A percentile compares a stretch with the other conserved stretches of the same genome.
phyloP scores from a whole-genome alignment of 2,888 invertebrate genomes.

The Phengaris alcon region DNA sequence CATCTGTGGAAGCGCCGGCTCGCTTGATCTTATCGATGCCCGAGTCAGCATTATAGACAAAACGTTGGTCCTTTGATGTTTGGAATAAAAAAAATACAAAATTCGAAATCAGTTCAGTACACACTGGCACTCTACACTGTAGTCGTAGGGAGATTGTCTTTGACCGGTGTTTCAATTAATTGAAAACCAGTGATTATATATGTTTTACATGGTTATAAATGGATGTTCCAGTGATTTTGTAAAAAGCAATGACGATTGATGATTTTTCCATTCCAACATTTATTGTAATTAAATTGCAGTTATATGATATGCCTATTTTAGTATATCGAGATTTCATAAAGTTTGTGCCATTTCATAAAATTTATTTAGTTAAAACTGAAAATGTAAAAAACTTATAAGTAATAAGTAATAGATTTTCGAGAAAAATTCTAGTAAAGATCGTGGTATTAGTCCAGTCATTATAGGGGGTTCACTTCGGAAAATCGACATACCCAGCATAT shows the following conservation, averaged over 20 bases:
- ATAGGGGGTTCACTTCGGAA: too few relatives aligned
- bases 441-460: too few relatives aligned
- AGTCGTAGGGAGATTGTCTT: too few relatives aligned
- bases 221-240: background rate
- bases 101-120: background rate
- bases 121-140: background rate
- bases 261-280: background rate
- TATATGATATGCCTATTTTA: background rate
- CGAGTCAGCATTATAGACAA: constrained; percentile 50
- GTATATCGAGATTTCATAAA: too few relatives aligned
- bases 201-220: too few relatives aligned
- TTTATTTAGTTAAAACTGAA: too few relatives aligned
- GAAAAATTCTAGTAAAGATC: too few relatives aligned
- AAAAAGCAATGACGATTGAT: background rate
- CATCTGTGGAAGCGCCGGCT: constrained; percentile 55
- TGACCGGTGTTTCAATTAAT: too few relatives aligned
- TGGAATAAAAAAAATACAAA: constrained; percentile 16
- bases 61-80: constrained; percentile 18
- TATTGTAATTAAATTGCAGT: background rate
- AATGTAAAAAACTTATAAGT: background rate
- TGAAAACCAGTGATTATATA: too few relatives aligned
- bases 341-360: too few relatives aligned
- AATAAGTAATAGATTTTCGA: background rate
- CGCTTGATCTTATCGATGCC: constrained; percentile 45
- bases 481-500: too few relatives aligned